Evolutionary conservation across 2,888 invertebrate genomes (phyloP).

Genomic region (Tanytarsus gracilentus): DNA sequence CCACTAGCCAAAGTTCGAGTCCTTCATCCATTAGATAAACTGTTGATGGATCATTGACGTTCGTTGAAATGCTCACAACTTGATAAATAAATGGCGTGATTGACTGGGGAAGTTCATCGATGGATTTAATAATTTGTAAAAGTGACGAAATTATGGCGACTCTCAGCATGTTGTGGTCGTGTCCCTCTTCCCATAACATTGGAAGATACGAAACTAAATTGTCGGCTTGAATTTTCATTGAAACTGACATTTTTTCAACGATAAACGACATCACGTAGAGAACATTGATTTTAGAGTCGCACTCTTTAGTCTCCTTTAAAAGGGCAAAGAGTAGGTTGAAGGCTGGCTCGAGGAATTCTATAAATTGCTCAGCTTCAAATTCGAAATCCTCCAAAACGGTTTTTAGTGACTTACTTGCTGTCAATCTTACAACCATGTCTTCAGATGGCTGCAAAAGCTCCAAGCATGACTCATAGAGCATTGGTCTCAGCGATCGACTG

Average conservation of each 20-base stretch:
- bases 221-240: slow-evolving; percentile 56
- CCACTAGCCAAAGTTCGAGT: slow-evolving; percentile 77
- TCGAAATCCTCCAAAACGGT: slow-evolving; percentile 86
- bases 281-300: slow-evolving; percentile 93
- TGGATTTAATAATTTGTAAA: slow-evolving; percentile 66
- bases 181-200: slow-evolving; percentile 78
- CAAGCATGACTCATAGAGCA: slow-evolving; percentile 68
- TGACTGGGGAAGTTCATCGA: slow-evolving; percentile 50
- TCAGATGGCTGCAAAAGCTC: slow-evolving; percentile 65
- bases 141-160: slow-evolving; percentile 84
- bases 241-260: slow-evolving; percentile 73
- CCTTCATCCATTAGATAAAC: slow-evolving; percentile 90
- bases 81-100: slow-evolving; percentile 56
- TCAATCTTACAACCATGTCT: slow-evolving; percentile 80
- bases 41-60: slow-evolving; percentile 67
- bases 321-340: slow-evolving; percentile 74
- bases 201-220: slow-evolving; percentile 76
- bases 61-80: slow-evolving; percentile 66
- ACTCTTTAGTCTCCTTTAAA: slow-evolving; percentile 78
- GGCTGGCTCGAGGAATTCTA: slow-evolving; percentile 68
- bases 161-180: slow-evolving; percentile 78
- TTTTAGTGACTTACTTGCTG: slow-evolving; percentile 76
- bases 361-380: slow-evolving; percentile 77
- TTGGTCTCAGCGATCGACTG: slow-evolving; percentile 65
- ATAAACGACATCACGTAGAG: slow-evolving; percentile 82